Evolutionary conservation across 2,888 invertebrate genomes (phyloP).

Genomic region (Cantharis rufa): DNA sequence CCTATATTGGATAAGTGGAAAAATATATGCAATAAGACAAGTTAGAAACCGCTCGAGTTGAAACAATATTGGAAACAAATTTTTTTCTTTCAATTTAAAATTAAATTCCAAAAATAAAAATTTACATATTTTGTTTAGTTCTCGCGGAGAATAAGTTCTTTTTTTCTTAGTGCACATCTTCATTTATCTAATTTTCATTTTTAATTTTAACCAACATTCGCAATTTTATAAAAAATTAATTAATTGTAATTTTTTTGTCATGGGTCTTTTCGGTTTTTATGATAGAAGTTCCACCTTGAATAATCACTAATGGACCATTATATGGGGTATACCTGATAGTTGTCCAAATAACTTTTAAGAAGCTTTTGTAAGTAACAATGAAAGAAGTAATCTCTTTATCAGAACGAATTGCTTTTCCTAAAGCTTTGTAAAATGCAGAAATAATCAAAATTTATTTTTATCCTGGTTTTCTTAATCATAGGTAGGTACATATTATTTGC

Average conservation of each 20-base stretch:
- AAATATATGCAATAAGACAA: slow-evolving; percentile 7
- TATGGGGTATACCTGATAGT: neutral
- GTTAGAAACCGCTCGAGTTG: neutral
- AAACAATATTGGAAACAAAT: neutral
- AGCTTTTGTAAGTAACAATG: too few species aligned
- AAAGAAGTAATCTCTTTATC: neutral
- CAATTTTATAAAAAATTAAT: too few species aligned
- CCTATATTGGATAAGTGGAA: slow-evolving; percentile 5
- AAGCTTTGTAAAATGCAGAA: neutral
- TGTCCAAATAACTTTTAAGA: neutral
- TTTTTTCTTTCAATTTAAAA: neutral
- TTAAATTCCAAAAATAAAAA: neutral
- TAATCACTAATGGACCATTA: too few species aligned
- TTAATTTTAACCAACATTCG: too few species aligned
- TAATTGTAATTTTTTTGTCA: too few species aligned
- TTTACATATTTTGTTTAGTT: neutral
- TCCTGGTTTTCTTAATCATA: neutral
- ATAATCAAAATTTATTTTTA: neutral
- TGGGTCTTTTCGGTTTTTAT: too few species aligned
- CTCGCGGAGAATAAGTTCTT: neutral
- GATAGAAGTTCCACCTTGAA: too few species aligned
- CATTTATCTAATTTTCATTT: too few species aligned
- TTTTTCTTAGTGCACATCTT: too few species aligned
- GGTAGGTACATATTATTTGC: too few species aligned
- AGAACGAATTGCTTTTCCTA: neutral